Conservation (phyloP, 2,113 vertebrate species). For the Neoarius graeffei region DNA sequence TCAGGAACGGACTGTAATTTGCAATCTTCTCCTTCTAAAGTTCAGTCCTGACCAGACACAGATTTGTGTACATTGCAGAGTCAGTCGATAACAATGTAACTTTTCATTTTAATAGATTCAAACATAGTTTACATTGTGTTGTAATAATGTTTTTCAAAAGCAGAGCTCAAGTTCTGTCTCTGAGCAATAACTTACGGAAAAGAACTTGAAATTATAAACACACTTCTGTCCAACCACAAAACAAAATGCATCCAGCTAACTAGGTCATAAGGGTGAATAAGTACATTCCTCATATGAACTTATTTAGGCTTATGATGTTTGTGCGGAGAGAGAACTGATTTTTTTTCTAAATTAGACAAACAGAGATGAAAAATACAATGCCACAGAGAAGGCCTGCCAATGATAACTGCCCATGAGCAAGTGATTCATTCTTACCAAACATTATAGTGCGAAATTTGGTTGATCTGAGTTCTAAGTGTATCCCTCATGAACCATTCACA, state of each 20-base stretch:
- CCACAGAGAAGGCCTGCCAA: background rate
- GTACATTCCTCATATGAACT: background rate
- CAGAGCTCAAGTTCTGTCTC: background rate
- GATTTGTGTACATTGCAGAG: background rate
- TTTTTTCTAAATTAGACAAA: no score
- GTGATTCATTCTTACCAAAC: background rate
- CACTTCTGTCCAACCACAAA: background rate
- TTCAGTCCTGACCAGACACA: background rate
- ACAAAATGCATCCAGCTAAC: background rate
- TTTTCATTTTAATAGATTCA: background rate
- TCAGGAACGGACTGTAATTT: constrained; percentile 7
- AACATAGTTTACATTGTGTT: background rate
- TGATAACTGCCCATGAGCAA: background rate
- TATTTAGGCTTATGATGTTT: background rate
- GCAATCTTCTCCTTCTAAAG: background rate
- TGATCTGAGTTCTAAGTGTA: background rate
- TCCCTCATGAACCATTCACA: background rate
- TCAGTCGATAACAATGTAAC: background rate
- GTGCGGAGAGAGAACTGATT: background rate
- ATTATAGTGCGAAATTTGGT: background rate
- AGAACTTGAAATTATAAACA: background rate
- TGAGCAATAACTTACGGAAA: background rate
- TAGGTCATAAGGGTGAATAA: constrained; percentile 10
- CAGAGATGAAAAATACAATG: no score
- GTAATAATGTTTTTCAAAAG: background rate